Base-by-base conservation (phyloP, 2,797 vertebrate genomes). In the Yasuhikotakia modesta region DNA sequence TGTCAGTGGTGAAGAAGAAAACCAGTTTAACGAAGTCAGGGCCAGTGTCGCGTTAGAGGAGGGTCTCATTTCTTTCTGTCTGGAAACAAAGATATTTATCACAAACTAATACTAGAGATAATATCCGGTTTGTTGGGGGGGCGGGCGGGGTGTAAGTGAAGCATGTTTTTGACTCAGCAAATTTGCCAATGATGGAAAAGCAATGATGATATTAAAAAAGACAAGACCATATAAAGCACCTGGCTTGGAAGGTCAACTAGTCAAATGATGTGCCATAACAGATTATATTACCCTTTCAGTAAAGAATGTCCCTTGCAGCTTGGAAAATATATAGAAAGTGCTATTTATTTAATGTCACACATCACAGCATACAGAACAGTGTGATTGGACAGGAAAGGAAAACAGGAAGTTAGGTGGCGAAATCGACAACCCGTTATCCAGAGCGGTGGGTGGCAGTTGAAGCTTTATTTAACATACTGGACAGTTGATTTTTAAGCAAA, bases 301-400 rank as follows among this genome's bases (percentile, higher is more conserved):
- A 94, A 91, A 90, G 90, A 92, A 92, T 93, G 92, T 93, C 93
- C 91, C 93, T 93, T 94, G 93, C 92, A 91, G 92, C 92, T 93
- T 93, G 92, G 73, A 92, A 93, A 89, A 93, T 91, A 93, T 85
- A 93, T 88, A 86, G 70, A 88, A 86, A 91, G 84, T 83, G 81
- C 88, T 87, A 89, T 90, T 87, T 90, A 79, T n/a, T n/a, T n/a
- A 90, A 89, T 76, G 68, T 85, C 78, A 83, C 39, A 81, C 65
- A 81, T 73, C 81, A 53, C 76, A n/a, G 64, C 85, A 89, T 87
- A 86, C 82, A 50, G 86, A 73, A 66, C 53, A 82, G 75, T 68
- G 65, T 57, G 76, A 67, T 52, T 24, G 73, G 70, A 58, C 3
- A 64, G 35, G 43, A 65, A 21, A 85, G 22, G 61, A 71, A 70